Evolutionary conservation across 1,140 invertebrate species (phyloP).

Genomic region (Drosophila orena): DNA sequence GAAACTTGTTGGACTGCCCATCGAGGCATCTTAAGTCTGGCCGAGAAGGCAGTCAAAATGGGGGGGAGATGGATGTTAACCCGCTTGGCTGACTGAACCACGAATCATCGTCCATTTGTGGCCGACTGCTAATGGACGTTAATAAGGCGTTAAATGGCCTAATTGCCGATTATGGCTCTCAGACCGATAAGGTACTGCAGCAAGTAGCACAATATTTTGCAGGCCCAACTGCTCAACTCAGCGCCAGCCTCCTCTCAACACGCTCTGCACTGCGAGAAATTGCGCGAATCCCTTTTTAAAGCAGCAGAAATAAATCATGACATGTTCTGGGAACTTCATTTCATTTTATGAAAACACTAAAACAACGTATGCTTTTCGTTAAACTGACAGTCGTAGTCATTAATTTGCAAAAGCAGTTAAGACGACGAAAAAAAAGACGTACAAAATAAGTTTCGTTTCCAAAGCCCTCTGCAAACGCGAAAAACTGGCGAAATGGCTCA

Average conservation of each 20-base stretch:
- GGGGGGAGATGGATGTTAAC: not conserved
- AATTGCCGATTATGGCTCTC: slow-evolving; percentile 70
- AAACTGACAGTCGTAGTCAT: no score
- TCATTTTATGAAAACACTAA: no score
- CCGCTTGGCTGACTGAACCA: not conserved
- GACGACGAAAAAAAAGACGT: no score
- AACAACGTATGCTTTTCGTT: no score
- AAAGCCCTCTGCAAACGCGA: no score
- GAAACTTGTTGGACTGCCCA: slow-evolving; percentile 44
- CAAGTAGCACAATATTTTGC: slow-evolving; percentile 36
- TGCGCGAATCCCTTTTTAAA: not conserved
- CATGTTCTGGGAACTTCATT: no score
- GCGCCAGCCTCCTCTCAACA: slow-evolving; percentile 1
- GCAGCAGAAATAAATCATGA: not conserved
- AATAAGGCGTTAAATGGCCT: slow-evolving; percentile 78
- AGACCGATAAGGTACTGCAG: slow-evolving; percentile 13
- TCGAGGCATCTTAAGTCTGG: slow-evolving; percentile 23
- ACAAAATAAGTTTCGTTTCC: no score
- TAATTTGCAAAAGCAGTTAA: no score
- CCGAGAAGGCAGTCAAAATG: not conserved
- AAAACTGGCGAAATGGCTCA: not conserved
- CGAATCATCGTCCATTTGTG: slow-evolving; percentile 30
- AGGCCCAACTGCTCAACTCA: slow-evolving; percentile 17
- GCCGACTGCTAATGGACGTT: slow-evolving; percentile 56
- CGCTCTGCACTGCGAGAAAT: slow-evolving; percentile 12